Percentiles rank a stretch among this genome's conserved stretches.
phyloP scores from a whole-genome alignment of 2,113 vertebrate species.

The Menidia beryllina region DNA sequence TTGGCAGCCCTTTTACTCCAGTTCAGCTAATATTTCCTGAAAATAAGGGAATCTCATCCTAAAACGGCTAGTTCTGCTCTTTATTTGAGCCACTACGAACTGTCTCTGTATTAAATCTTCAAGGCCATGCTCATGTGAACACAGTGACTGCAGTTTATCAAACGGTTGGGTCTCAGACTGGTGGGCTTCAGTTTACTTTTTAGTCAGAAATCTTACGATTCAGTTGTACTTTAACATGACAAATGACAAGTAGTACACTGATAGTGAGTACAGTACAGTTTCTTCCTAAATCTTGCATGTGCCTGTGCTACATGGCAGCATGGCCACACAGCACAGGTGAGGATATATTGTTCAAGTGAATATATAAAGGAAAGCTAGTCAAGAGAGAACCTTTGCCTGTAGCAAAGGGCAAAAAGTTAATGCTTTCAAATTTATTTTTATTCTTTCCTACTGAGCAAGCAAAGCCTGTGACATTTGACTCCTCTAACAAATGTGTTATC shows the following conservation, averaged over 20 bases:
- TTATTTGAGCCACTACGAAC: slow-evolving; percentile 4
- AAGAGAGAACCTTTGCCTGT: slow-evolving; percentile 30
- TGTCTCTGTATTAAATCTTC: neutral
- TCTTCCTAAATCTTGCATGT: neutral
- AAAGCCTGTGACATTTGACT: slow-evolving; percentile 53
- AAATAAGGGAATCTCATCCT: neutral
- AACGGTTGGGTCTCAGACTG: slow-evolving; percentile 17
- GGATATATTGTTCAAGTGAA: slow-evolving; percentile 27
- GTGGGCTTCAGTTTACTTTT: slow-evolving; percentile 54
- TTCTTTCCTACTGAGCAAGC: slow-evolving; percentile 69
- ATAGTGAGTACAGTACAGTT: slow-evolving; percentile 10
- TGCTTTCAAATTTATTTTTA: slow-evolving; percentile 64
- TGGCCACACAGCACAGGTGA: slow-evolving; percentile 7
- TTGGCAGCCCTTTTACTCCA: neutral
- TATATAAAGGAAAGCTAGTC: slow-evolving; percentile 30
- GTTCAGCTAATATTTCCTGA: neutral
- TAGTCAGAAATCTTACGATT: slow-evolving; percentile 20
- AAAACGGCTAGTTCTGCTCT: neutral
- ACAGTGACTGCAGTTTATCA: slow-evolving; percentile 34
- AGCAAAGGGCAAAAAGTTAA: slow-evolving; percentile 58
- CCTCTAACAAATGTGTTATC: slow-evolving; percentile 68
- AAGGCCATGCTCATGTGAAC: slow-evolving; percentile 30
- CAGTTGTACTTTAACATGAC: slow-evolving; percentile 31
- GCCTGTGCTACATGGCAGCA: slow-evolving; percentile 1
- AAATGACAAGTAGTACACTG: slow-evolving; percentile 24